Evolutionary conservation across 1,140 invertebrate species (phyloP).

Genomic region (Oreohelix idahoensis): DNA sequence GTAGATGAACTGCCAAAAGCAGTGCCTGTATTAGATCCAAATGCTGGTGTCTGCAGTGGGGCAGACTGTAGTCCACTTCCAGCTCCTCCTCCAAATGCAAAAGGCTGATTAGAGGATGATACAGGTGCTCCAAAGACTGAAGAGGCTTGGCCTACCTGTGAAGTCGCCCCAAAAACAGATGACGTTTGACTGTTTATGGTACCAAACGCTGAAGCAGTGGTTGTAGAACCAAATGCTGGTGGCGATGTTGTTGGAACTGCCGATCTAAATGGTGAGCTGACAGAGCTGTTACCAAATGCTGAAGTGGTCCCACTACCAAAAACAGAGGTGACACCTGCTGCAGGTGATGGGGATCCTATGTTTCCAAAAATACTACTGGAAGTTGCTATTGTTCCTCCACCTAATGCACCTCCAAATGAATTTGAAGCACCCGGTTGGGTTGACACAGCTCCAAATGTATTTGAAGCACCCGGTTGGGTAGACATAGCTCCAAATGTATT

Average conservation of each 20-base stretch:
- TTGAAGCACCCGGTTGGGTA: no score
- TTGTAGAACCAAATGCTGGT: not conserved
- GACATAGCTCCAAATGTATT: no score
- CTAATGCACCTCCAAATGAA: not conserved
- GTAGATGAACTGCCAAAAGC: not conserved
- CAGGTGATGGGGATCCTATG: not conserved
- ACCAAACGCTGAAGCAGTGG: not conserved
- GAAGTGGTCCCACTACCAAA: not conserved
- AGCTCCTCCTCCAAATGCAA: not conserved
- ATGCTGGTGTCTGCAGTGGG: not conserved
- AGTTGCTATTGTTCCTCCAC: not conserved
- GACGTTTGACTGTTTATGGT: not conserved
- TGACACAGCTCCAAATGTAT: not conserved
- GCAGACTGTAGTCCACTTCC: not conserved
- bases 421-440: not conserved
- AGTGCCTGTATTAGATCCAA: not conserved
- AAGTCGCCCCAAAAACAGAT: not conserved
- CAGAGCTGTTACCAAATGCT: not conserved
- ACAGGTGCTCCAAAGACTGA: constrained; percentile 7
- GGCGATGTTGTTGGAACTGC: not conserved
- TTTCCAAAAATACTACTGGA: not conserved
- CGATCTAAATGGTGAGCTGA: not conserved
- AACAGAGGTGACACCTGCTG: not conserved
- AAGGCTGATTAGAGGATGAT: not conserved
- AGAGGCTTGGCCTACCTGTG: not conserved